A percentile compares a stretch with the other conserved stretches of the same genome.
Conservation (phyloP, 2,888 invertebrate species). For the Ceratothoa steindachneri region DNA sequence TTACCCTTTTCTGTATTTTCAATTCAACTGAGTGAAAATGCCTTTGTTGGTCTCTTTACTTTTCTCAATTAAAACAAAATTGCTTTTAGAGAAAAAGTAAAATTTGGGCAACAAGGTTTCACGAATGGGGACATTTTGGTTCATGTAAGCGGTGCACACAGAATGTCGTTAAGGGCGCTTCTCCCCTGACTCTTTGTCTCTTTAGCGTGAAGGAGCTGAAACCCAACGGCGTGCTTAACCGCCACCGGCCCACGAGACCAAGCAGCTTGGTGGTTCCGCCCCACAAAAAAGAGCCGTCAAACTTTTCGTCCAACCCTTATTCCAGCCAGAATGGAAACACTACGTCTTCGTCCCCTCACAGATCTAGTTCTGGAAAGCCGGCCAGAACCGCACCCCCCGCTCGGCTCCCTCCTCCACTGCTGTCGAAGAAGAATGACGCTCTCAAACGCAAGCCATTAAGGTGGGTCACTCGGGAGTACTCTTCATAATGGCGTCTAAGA, state of each 20-base stretch:
- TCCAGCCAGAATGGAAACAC: slow-evolving; percentile 15
- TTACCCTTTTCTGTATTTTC: no score
- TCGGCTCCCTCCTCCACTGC: slow-evolving; percentile 21
- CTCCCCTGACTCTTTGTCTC: not conserved
- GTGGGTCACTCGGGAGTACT: no score
- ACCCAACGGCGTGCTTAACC: slow-evolving; percentile 17
- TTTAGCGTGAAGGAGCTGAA: slow-evolving; percentile 41
- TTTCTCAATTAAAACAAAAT: no score
- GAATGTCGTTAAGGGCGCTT: no score
- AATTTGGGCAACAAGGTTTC: no score
- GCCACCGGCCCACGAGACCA: slow-evolving; percentile 15
- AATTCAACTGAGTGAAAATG: no score
- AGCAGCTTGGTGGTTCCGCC: slow-evolving; percentile 22
- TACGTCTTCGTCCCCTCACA: slow-evolving; percentile 29
- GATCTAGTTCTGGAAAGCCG: slow-evolving; percentile 12
- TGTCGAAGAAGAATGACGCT: slow-evolving; percentile 27
- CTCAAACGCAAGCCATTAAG: slow-evolving; percentile 31
- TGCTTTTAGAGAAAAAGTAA: no score
- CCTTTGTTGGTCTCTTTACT: no score
- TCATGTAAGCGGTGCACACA: no score
- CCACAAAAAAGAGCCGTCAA: slow-evolving; percentile 29
- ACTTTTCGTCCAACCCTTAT: slow-evolving; percentile 26
- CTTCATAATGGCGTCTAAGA: no score
- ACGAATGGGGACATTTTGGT: no score
- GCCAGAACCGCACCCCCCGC: slow-evolving; percentile 2